These are phyloP conservation scores for Eleutherodactylus coqui DNA, from an alignment of 2,797 vertebrate genomes.

Conservation along the genomic window DNA sequence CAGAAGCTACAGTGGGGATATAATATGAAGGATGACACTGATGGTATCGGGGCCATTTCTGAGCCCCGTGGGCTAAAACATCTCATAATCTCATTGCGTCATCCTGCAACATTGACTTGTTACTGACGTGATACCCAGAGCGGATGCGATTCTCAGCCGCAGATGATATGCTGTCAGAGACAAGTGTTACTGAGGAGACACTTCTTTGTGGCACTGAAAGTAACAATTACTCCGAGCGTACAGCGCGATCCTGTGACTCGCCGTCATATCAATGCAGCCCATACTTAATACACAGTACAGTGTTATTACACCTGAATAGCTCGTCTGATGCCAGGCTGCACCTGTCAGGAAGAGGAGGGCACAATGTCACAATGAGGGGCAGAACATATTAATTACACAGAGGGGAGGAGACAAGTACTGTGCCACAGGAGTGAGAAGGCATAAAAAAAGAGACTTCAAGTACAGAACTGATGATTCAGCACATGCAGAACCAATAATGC, in stretches of 20 bases:
- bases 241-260: not conserved
- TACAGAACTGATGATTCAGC: not conserved
- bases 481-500: no score
- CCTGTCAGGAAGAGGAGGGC: not conserved
- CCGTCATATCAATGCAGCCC: not conserved
- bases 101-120: not conserved
- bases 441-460: not conserved
- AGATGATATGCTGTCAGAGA: not conserved
- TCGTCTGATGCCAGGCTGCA: not conserved
- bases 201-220: not conserved
- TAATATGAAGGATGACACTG: not conserved
- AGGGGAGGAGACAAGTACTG: not conserved
- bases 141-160: not conserved
- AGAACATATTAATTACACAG: not conserved
- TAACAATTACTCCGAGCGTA: not conserved
- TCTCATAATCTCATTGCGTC: not conserved
- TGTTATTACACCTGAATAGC: slow-evolving; percentile 1
- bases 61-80: not conserved
- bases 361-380: not conserved
- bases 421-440: no score
- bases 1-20: no score
- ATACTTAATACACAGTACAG: not conserved
- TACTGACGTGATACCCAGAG: not conserved
- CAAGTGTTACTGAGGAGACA: not conserved
- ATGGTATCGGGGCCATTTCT: not conserved